These are phyloP conservation scores for Brachylomia viminalis DNA, from an alignment of 2,888 invertebrate genomes.

Conservation along the genomic window DNA sequence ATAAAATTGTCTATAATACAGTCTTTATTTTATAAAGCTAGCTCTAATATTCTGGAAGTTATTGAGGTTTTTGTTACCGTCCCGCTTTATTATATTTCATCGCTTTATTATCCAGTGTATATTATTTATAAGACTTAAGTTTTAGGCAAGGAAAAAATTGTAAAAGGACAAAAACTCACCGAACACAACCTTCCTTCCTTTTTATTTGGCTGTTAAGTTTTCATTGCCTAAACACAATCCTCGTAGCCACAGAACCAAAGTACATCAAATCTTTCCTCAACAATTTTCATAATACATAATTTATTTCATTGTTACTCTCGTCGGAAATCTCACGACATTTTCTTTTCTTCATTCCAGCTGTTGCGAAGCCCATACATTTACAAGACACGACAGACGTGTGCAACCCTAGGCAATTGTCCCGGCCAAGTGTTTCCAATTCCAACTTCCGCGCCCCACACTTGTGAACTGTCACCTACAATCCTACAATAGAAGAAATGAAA, in stretches of 20 bases:
- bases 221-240: not conserved
- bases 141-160: not conserved
- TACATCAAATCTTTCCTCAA: not conserved
- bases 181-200: not conserved
- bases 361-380: slow-evolving; percentile 25
- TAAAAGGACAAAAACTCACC: not conserved
- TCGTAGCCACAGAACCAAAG: not conserved
- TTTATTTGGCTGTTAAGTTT: no score
- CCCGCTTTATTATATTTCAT: no score
- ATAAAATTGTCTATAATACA: no score
- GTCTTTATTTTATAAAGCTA: no score
- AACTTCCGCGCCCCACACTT: slow-evolving; percentile 49
- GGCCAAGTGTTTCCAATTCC: slow-evolving; percentile 52
- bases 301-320: not conserved
- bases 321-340: slow-evolving; percentile 26
- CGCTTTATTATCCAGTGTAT: no score
- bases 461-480: slow-evolving; percentile 40
- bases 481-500: slow-evolving; percentile 33
- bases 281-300: slow-evolving; percentile 16
- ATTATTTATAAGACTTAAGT: not conserved
- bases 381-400: slow-evolving; percentile 31
- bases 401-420: slow-evolving; percentile 58
- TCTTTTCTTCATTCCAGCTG: slow-evolving; percentile 31
- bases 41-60: no score
- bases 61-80: no score